These are phyloP conservation scores for Allobates femoralis DNA, from an alignment of 2,797 vertebrate species.

Conservation along the genomic window DNA sequence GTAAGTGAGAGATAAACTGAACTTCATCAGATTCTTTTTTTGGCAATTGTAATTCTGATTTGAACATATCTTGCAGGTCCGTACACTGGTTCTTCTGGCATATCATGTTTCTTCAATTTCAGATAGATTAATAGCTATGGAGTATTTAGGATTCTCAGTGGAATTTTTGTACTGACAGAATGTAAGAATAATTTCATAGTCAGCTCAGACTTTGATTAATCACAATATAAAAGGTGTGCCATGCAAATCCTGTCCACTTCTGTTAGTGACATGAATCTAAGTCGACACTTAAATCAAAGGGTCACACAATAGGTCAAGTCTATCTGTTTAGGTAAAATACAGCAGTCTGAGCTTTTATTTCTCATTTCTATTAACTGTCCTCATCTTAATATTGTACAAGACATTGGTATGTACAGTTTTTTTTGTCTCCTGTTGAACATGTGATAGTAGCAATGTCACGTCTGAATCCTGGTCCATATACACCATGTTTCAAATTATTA, in stretches of 20 bases:
- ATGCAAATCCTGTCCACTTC: conserved; percentile 25
- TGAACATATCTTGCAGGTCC: conserved; percentile 16
- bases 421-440: neutral
- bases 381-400: neutral
- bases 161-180: conserved; percentile 52
- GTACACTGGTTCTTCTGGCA: conserved; percentile 17
- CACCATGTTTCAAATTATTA: no score
- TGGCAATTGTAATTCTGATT: conserved; percentile 8
- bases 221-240: conserved; percentile 39
- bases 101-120: conserved; percentile 21
- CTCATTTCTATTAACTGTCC: neutral
- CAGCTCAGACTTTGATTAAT: conserved; percentile 38
- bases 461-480: neutral
- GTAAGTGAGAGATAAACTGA: neutral
- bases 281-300: conserved; percentile 29
- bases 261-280: conserved; percentile 46
- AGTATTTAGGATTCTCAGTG: conserved; percentile 20
- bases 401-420: neutral
- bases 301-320: neutral
- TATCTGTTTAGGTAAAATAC: neutral
- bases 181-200: conserved; percentile 47
- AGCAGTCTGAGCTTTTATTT: neutral
- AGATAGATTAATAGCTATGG: conserved; percentile 46
- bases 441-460: neutral
- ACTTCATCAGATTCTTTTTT: neutral